Evolutionary conservation across 2,113 vertebrate species (phyloP), one percentile per base, ranked within the genome.

Genomic region (Dinomys branickii): DNA sequence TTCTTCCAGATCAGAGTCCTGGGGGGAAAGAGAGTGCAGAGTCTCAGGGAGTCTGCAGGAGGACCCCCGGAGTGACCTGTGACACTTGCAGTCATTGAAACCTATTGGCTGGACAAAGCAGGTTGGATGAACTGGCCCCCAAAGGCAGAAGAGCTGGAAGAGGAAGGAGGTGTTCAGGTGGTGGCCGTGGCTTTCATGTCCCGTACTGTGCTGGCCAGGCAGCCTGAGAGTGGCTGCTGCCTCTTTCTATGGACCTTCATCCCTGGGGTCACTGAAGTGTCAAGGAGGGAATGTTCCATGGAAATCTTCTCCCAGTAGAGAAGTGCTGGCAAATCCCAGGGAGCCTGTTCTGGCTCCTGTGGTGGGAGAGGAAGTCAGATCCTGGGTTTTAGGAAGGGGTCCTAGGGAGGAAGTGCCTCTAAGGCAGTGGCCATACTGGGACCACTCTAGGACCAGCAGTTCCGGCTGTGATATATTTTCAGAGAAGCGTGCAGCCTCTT

Each of bases 391-490:
- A 97, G 61, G n/a, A 61, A 33, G 38, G 88, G 73, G 33, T 95
- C 9, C 59, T 26, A 1, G 35, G 61, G 50, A 90, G 83, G 82
- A 94, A 93, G 61, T 33, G 12, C 0, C 0, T 78, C 67, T 83
- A 7, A 19, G 58, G 83, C 94, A 94, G 81, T 3, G 0, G 81
- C 69, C 63, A 41, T 86, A 85, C 41, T 90, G 87, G 71, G 35
- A 9, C 77, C 33, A 10, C 7, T 20, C 16, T 58, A 65, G 96
- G 97, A 95, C 96, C 92, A 69, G 78, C 33, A 0, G 80, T 73
- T 88, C 92, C 95, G 84, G 84, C 56, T 38, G 85, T 63, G 86
- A 96, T 89, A 87, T 82, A 84, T 94, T 92, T 88, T 97, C 93
- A 75, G 81, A 83, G 26, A 0, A 88, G 86, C 96, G 61, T 90